These are phyloP conservation scores for Pristionchus mayeri DNA, from an alignment of 2,888 invertebrate species.

Conservation along the genomic window DNA sequence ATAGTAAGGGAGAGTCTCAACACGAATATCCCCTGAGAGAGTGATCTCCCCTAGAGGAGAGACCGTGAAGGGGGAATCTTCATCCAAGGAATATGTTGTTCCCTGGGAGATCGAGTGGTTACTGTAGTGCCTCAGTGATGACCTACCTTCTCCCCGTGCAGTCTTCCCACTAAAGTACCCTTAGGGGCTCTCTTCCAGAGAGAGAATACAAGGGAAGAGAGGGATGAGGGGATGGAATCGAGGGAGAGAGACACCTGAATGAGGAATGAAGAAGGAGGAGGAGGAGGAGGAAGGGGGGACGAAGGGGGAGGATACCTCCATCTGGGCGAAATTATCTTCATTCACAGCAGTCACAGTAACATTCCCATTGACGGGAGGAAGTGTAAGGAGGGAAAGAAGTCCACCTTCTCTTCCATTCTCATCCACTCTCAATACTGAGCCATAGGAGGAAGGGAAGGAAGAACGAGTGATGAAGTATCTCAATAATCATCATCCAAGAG, in stretches of 20 bases:
- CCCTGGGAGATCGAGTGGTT: not conserved
- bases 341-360: constrained; percentile 47
- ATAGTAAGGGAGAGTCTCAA: constrained; percentile 27
- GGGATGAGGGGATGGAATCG: not conserved
- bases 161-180: constrained; percentile 20
- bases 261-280: too few species aligned
- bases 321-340: constrained; percentile 7
- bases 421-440: constrained; percentile 7
- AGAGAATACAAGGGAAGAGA: not conserved
- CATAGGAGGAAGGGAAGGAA: not conserved
- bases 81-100: not conserved
- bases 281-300: too few species aligned
- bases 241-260: constrained; percentile 10
- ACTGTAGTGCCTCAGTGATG: too few species aligned
- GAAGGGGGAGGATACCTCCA: constrained; percentile 13
- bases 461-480: constrained; percentile 45
- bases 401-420: constrained; percentile 34
- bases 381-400: not conserved
- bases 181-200: constrained; percentile 34
- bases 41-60: constrained; percentile 14
- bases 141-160: constrained; percentile 27
- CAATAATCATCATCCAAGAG: not conserved
- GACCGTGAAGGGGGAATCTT: not conserved
- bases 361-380: not conserved
- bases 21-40: constrained; percentile 12